These are phyloP conservation scores for Glomeris maerens DNA, from an alignment of 1,140 invertebrate species.

Conservation along the genomic window DNA sequence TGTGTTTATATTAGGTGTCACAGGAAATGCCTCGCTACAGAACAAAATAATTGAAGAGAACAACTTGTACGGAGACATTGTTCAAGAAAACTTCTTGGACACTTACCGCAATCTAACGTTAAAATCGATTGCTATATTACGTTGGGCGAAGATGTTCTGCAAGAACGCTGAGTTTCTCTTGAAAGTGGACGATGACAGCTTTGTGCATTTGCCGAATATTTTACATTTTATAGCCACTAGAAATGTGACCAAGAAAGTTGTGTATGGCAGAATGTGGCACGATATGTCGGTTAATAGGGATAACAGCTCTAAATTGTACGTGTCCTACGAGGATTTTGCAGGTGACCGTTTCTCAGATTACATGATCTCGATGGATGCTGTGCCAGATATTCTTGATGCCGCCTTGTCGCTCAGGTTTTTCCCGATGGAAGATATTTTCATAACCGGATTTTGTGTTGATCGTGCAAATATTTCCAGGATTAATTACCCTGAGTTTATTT, in stretches of 20 bases:
- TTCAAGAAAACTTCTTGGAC: conserved; percentile 56
- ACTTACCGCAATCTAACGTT: conserved; percentile 74
- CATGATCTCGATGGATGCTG: conserved; percentile 50
- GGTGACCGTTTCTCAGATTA: conserved; percentile 52
- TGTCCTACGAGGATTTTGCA: conserved; percentile 47
- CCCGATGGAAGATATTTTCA: conserved; percentile 77
- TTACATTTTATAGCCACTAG: conserved; percentile 43
- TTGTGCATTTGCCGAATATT: conserved; percentile 69
- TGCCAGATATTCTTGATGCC: conserved; percentile 48
- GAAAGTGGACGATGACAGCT: conserved; percentile 86
- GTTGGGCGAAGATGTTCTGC: conserved; percentile 68
- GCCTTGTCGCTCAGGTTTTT: conserved; percentile 56
- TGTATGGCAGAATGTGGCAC: conserved; percentile 64
- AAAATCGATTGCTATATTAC: conserved; percentile 68
- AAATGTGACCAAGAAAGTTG: conserved; percentile 24
- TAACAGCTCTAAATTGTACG: conserved; percentile 69
- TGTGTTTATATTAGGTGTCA: conserved; percentile 46
- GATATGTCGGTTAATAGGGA: conserved; percentile 74
- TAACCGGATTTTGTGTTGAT: conserved; percentile 50
- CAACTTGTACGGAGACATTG: conserved; percentile 50
- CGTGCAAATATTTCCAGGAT: neutral
- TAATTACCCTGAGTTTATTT: too few relatives aligned
- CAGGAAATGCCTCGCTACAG: conserved; percentile 38
- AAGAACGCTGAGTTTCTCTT: conserved; percentile 53
- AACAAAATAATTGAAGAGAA: conserved; percentile 45